These are phyloP conservation scores for Cheilosia urbana DNA, from an alignment of 2,888 invertebrate genomes.

Conservation along the genomic window DNA sequence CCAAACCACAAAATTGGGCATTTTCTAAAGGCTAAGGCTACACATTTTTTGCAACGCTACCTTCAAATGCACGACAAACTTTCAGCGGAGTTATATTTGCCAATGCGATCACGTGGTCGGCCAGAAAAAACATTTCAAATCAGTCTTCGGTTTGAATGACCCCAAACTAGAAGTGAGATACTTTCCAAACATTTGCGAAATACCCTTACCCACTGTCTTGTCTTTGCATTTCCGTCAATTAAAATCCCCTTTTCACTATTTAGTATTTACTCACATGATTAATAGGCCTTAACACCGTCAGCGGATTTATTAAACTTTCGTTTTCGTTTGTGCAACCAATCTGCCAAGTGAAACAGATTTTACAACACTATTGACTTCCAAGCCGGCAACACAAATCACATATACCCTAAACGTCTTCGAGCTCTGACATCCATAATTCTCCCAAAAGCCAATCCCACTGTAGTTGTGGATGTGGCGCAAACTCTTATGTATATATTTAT, in stretches of 20 bases:
- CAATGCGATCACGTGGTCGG: no score
- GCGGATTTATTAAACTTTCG: neutral
- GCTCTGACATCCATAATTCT: slow-evolving; percentile 35
- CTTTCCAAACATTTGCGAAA: no score
- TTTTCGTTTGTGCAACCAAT: slow-evolving; percentile 1
- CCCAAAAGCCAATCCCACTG: slow-evolving; percentile 33
- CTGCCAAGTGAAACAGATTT: neutral
- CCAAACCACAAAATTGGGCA: no score
- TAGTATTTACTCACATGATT: neutral
- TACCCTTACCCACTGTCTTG: no score
- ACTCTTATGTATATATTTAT: slow-evolving; percentile 33
- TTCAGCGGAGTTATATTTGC: no score
- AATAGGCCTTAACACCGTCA: neutral
- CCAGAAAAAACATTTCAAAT: no score
- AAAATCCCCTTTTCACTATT: neutral
- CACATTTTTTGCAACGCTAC: no score
- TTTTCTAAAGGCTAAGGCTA: no score
- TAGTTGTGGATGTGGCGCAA: neutral
- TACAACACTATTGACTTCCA: slow-evolving; percentile 19
- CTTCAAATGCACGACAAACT: no score
- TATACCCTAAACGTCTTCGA: slow-evolving; percentile 19
- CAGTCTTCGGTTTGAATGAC: no score
- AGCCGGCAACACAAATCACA: slow-evolving; percentile 34
- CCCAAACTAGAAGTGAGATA: no score
- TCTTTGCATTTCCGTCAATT: no score